phyloP scores from a whole-genome alignment of 2,888 invertebrate species.

The Cremastobaeus sp. region DNA sequence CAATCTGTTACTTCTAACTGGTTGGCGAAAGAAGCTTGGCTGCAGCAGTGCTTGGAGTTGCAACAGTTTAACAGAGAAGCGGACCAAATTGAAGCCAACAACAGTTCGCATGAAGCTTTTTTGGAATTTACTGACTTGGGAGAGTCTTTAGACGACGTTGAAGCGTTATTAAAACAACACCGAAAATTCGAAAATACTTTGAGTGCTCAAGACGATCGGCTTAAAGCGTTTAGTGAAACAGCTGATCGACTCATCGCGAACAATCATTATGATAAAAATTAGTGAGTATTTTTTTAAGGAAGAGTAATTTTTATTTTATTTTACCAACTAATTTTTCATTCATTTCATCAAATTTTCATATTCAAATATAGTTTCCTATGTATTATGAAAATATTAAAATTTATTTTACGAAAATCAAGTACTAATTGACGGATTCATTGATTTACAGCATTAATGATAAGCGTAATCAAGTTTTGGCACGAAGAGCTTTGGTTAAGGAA shows the following conservation, averaged over 20 bases:
- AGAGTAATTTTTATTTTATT: background rate
- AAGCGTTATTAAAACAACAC: constrained; percentile 94
- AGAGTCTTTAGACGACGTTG: constrained; percentile 92
- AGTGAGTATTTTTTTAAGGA: constrained; percentile 80
- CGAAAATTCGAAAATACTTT: constrained; percentile 95
- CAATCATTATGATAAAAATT: constrained; percentile 88
- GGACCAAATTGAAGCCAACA: constrained; percentile 97
- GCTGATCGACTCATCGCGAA: constrained; percentile 89
- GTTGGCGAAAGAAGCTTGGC: constrained; percentile 90
- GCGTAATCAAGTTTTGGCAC: constrained; percentile 85
- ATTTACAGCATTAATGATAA: constrained; percentile 83
- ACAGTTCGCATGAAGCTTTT: constrained; percentile 95
- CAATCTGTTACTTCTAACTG: constrained; percentile 85
- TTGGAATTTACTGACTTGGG: constrained; percentile 93
- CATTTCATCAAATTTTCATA: background rate
- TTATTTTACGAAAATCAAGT: no score
- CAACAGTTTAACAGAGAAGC: constrained; percentile 97
- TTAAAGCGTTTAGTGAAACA: constrained; percentile 89
- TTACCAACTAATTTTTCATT: background rate
- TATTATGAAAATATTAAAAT: no score
- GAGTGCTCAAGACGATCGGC: constrained; percentile 93
- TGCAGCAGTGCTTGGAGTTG: constrained; percentile 92
- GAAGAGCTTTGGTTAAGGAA: constrained; percentile 87
- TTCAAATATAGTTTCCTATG: no score
- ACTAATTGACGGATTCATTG: no score